phyloP scores from a whole-genome alignment of 2,888 invertebrate genomes.

The Chymomyza procnemis region DNA sequence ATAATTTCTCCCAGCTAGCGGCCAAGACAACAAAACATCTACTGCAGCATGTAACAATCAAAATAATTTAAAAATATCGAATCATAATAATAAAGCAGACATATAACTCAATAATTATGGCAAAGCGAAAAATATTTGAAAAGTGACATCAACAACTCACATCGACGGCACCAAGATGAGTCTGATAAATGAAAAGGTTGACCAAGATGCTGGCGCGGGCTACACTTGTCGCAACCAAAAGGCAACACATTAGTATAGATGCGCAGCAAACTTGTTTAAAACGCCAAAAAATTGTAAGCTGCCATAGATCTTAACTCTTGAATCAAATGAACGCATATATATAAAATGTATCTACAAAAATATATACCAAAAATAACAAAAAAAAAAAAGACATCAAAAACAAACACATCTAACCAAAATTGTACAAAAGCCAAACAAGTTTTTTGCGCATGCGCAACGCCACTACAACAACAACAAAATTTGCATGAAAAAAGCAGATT shows the following conservation, averaged over 20 bases:
- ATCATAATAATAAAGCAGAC: neutral
- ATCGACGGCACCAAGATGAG: slow-evolving; percentile 13
- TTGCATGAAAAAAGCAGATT: slow-evolving; percentile 41
- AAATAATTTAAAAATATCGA: neutral
- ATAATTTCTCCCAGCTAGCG: neutral
- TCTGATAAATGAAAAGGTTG: neutral
- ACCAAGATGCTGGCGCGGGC: slow-evolving; percentile 17
- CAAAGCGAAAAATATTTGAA: slow-evolving; percentile 35
- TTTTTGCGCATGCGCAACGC: slow-evolving; percentile 54
- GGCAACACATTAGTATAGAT: slow-evolving; percentile 20
- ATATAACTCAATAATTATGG: neutral
- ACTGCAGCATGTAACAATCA: neutral
- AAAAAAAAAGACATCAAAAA: slow-evolving; percentile 17
- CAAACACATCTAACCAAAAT: neutral
- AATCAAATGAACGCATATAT: neutral
- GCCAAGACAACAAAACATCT: neutral
- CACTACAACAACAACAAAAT: slow-evolving; percentile 32
- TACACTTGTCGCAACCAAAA: slow-evolving; percentile 48
- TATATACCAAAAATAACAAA: slow-evolving; percentile 21
- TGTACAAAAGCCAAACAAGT: slow-evolving; percentile 41
- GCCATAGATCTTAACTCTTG: neutral
- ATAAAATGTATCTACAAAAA: slow-evolving; percentile 27
- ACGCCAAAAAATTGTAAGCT: neutral
- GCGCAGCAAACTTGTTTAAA: neutral
- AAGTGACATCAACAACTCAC: slow-evolving; percentile 49